Conservation (phyloP, 2,797 vertebrate genomes). For the Parauchenoglanis ngamensis region DNA sequence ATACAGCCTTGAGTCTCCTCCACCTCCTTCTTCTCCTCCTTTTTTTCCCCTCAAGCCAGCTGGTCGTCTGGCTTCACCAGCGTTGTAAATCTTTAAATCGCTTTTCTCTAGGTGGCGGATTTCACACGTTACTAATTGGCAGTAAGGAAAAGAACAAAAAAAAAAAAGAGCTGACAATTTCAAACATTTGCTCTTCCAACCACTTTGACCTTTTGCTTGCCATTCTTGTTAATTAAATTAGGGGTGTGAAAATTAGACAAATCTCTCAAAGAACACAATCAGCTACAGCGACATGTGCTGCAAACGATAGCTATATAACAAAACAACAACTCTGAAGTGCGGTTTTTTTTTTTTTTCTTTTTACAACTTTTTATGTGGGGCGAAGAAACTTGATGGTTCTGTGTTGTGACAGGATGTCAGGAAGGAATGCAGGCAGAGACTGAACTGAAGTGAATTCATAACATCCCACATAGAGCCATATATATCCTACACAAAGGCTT, state of each 20-base stretch:
- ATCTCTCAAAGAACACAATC: conserved; percentile 12
- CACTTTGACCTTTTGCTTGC: conserved; percentile 46
- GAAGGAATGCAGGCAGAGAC: conserved; percentile 23
- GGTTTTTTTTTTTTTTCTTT: conserved; percentile 18
- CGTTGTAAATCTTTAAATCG: conserved; percentile 32
- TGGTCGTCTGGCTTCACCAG: conserved; percentile 45
- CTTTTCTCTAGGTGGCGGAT: conserved; percentile 42
- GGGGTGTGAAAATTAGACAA: conserved; percentile 10
- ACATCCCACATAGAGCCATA: neutral
- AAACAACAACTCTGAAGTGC: neutral
- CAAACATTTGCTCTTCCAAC: conserved; percentile 48
- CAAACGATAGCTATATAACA: conserved; percentile 30
- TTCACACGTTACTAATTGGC: conserved; percentile 56
- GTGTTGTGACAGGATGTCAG: conserved; percentile 50
- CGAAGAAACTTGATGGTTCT: conserved; percentile 39
- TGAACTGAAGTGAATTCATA: conserved; percentile 16
- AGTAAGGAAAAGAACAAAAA: conserved; percentile 27
- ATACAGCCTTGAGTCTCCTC: conserved; percentile 38
- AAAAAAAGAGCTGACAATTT: conserved; percentile 35
- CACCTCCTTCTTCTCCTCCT: conserved; percentile 17
- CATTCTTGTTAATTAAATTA: conserved; percentile 49
- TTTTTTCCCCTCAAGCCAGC: conserved; percentile 35
- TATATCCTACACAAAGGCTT: neutral
- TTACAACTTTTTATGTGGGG: conserved; percentile 16
- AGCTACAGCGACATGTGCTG: conserved; percentile 39